These are phyloP conservation scores for Strigops habroptila DNA, from an alignment of 2,113 vertebrate species.

Conservation along the genomic window DNA sequence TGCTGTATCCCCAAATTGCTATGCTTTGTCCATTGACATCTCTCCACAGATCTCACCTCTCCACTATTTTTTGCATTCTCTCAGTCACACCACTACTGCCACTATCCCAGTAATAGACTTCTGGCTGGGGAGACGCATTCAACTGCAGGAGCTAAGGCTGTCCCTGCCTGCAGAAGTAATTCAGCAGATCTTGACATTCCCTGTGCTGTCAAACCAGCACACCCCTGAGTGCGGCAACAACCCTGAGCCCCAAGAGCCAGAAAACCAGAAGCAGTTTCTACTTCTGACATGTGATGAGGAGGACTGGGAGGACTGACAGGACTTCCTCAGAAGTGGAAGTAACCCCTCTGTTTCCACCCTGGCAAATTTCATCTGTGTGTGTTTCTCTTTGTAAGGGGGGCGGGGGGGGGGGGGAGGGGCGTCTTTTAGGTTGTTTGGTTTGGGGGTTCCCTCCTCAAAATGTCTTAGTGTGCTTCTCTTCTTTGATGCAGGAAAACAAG, in stretches of 20 bases:
- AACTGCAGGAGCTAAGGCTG: neutral
- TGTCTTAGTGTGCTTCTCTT: neutral
- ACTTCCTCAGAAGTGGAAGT: neutral
- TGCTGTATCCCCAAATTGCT: neutral
- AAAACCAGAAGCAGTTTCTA: neutral
- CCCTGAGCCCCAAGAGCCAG: neutral
- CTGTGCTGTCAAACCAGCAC: neutral
- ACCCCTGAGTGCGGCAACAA: rapidly evolving
- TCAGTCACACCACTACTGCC: neutral
- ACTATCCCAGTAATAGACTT: neutral
- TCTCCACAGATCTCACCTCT: neutral
- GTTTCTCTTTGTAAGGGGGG: neutral
- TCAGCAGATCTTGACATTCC: neutral
- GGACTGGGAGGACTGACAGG: neutral
- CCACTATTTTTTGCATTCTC: neutral
- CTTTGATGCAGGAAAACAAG: neutral
- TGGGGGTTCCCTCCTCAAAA: neutral
- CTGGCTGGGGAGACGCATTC: neutral
- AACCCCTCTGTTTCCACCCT: neutral
- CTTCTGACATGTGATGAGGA: neutral
- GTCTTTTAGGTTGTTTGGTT: neutral
- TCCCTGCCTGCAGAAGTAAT: neutral
- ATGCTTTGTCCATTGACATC: neutral
- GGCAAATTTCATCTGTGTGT: neutral
- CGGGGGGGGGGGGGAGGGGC: neutral